Evolutionary conservation across 2,888 invertebrate species (phyloP).

Genomic region (Callimorpha dominula): DNA sequence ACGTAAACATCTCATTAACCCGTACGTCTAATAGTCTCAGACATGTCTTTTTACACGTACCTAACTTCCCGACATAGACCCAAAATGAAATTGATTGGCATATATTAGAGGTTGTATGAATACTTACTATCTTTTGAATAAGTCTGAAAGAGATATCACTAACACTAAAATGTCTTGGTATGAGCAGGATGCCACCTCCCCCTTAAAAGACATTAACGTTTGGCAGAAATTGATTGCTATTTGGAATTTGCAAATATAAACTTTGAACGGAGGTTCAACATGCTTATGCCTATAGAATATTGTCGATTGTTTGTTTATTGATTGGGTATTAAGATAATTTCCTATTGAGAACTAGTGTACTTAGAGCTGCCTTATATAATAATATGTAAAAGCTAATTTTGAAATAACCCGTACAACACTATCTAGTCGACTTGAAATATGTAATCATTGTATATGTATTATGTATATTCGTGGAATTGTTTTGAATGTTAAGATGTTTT

Average conservation of each 20-base stretch:
- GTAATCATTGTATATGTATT: too few relatives aligned
- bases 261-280: not conserved
- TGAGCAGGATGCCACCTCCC: not conserved
- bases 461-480: too few relatives aligned
- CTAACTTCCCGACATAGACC: not conserved
- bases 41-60: not conserved
- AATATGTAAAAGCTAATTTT: not conserved
- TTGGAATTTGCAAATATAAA: not conserved
- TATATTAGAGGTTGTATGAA: not conserved
- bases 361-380: not conserved
- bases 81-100: not conserved
- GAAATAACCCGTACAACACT: not conserved
- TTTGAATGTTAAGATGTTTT: too few relatives aligned
- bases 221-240: not conserved
- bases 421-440: not conserved
- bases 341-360: not conserved
- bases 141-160: not conserved
- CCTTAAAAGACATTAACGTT: not conserved
- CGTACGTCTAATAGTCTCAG: not conserved
- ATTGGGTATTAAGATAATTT: not conserved
- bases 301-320: not conserved
- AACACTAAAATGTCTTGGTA: not conserved
- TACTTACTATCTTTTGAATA: not conserved
- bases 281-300: not conserved
- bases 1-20: not conserved